phyloP scores from a whole-genome alignment of 2,113 vertebrate species.

The Malurus melanocephalus region DNA sequence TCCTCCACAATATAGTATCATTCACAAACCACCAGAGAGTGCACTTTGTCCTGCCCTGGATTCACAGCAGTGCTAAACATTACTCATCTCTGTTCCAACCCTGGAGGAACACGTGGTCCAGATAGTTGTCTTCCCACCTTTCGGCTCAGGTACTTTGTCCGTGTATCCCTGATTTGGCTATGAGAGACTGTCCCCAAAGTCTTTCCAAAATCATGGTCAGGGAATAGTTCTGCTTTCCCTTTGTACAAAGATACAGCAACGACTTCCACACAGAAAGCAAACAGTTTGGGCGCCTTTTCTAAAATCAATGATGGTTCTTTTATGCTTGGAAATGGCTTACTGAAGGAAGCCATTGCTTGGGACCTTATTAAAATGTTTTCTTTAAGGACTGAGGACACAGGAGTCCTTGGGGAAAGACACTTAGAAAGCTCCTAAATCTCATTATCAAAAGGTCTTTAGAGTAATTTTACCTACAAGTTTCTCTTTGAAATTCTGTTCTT shows the following conservation, averaged over 20 bases:
- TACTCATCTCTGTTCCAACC: neutral
- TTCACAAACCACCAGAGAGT: neutral
- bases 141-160: neutral
- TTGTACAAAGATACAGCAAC: neutral
- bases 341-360: neutral
- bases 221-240: neutral
- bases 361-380: neutral
- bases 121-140: neutral
- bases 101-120: neutral
- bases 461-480: neutral
- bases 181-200: neutral
- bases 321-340: neutral
- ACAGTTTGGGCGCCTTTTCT: neutral
- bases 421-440: neutral
- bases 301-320: neutral
- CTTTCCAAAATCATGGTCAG: neutral
- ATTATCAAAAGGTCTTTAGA: neutral
- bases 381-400: neutral
- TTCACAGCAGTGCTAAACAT: neutral
- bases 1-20: neutral
- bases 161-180: neutral
- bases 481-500: neutral
- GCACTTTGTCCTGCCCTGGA: accelerated
- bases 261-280: neutral
- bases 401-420: neutral